Conservation (phyloP, 2,113 vertebrate species). For the Trichomycterus rosablanca region DNA sequence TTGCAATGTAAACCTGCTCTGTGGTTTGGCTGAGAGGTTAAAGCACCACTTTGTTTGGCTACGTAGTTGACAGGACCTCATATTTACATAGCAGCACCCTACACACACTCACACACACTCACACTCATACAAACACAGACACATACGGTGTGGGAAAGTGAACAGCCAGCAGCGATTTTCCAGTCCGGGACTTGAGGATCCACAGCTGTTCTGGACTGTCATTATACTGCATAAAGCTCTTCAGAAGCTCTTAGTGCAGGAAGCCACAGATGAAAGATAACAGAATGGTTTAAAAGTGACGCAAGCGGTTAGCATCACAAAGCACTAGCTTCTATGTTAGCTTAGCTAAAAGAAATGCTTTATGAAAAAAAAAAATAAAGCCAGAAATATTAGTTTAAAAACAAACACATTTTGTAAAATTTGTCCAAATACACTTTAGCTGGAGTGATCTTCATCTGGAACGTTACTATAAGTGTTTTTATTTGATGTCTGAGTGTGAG, state of each 20-base stretch:
- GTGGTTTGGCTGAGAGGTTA: neutral
- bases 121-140: slow-evolving; percentile 14
- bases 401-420: too few species aligned
- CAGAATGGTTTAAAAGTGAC: too few species aligned
- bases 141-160: slow-evolving; percentile 2
- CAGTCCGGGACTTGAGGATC: neutral
- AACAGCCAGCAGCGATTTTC: neutral
- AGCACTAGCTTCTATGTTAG: neutral
- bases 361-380: too few species aligned
- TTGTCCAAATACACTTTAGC: too few species aligned
- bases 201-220: neutral
- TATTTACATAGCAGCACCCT: slow-evolving; percentile 1
- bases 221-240: neutral
- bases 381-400: too few species aligned
- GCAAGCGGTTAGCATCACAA: neutral
- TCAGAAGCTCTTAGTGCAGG: slow-evolving; percentile 17
- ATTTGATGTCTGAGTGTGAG: too few species aligned
- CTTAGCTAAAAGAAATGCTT: neutral
- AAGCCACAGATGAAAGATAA: slow-evolving; percentile 2
- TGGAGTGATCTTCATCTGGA: too few species aligned
- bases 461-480: too few species aligned
- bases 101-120: neutral
- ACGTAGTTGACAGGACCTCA: neutral
- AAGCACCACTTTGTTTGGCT: slow-evolving; percentile 3
- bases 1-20: slow-evolving; percentile 25